Evolutionary conservation across 1,140 invertebrate species (phyloP), one percentile per base, ranked within the genome.

Genomic region (Neotoxoptera formosana): DNA sequence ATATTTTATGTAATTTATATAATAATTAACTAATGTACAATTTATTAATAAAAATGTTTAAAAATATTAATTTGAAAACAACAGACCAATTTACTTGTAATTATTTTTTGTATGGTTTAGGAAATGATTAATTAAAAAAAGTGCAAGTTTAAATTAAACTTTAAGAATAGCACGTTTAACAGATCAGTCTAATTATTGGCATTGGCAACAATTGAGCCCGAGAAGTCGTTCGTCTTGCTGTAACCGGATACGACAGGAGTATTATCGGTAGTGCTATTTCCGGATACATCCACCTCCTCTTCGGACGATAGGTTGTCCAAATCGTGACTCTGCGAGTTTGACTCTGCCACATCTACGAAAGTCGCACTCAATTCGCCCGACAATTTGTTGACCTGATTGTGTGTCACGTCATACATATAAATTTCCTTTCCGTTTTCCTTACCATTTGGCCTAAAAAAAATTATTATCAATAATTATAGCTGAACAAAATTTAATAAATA

Each of bases 331-430:
- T 96, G 96, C n/a, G 97, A 96, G 95, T 97, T 97, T 94, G 97
- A 97, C 95, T 98, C 97, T 81, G 97, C 97, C 67, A 97, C 97
- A 95, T 97, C 97, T 14, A 98, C 97, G 94, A 98, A 98, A 81
- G 97, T 97, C 86, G 97, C 96, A 2, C 97, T 98, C 41, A 98
- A 95, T 94, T 97, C 97, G 4, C 97, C 97, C 81, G 96, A 96
- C 30, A 97, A 95, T 95, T 96, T 97, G 95, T 96, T 98, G 51
- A 97, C 96, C 93, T 95, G 96, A 94, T 96, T 95, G 0, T 96
- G 96, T 84, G 95, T 95, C 21, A 97, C 96, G 94, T 98, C 97
- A 95, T 97, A 98, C 97, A 98, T 98, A 95, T 96, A 98, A 94
- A 98, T 98, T 95, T 98, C 97, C 95, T 97, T 97, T 96, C 96